Conservation (phyloP, 53 echinoderm and acorn worm species). For the Astropecten irregularis region DNA sequence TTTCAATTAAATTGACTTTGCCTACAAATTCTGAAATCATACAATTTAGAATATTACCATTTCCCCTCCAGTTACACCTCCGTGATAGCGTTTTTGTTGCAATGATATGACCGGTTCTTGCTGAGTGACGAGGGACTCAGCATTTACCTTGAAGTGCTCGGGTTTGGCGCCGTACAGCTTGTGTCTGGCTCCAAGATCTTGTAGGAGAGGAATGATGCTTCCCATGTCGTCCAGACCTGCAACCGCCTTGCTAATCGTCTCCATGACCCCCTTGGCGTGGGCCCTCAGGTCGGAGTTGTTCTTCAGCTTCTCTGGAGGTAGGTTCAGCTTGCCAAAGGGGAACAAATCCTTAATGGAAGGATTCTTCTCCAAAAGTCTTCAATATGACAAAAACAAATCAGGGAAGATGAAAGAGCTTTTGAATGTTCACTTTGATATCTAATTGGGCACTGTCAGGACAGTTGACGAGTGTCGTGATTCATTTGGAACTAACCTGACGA, state of each 20-base stretch:
- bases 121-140: too few species aligned
- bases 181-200: slow-evolving; percentile 62
- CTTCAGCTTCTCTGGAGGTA: slow-evolving; percentile 37
- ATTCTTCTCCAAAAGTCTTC: slow-evolving; percentile 54
- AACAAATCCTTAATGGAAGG: slow-evolving; percentile 48
- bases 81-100: too few species aligned
- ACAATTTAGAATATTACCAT: too few species aligned
- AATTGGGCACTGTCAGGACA: too few species aligned
- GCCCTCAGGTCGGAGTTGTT: slow-evolving; percentile 45
- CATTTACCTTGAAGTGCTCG: slow-evolving; percentile 47
- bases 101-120: too few species aligned
- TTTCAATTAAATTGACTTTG: too few species aligned
- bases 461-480: too few species aligned
- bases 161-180: slow-evolving; percentile 61
- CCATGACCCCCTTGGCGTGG: slow-evolving; percentile 64
- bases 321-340: slow-evolving; percentile 59
- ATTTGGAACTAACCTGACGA: background rate
- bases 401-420: too few species aligned
- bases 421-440: too few species aligned
- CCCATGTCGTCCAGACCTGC: slow-evolving; percentile 62
- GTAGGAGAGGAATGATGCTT: slow-evolving; percentile 34
- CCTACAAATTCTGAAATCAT: too few species aligned
- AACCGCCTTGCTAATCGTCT: slow-evolving; percentile 59
- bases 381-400: background rate
- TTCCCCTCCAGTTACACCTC: too few species aligned